phyloP scores from a whole-genome alignment of 2,113 vertebrate genomes.

The Leiothrix lutea region DNA sequence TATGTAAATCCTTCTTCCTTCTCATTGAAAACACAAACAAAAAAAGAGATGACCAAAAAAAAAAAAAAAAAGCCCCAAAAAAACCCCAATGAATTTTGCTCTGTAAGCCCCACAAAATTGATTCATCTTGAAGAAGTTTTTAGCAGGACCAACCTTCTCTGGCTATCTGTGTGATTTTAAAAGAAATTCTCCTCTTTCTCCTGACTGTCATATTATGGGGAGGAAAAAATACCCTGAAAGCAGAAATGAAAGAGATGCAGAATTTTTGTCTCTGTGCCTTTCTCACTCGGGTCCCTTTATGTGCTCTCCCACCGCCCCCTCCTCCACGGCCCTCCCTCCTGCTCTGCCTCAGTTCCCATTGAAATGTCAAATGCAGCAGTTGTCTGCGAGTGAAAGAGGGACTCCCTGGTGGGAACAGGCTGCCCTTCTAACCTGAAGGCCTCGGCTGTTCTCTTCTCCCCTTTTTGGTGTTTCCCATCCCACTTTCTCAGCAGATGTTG shows the following conservation, averaged over 20 bases:
- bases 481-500: constrained; percentile 70
- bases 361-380: constrained; percentile 80
- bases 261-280: constrained; percentile 51
- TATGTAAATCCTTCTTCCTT: constrained; percentile 53
- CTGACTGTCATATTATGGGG: constrained; percentile 28
- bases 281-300: not conserved
- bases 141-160: not conserved
- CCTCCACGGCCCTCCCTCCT: not conserved
- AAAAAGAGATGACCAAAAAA: not conserved
- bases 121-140: not conserved
- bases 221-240: not conserved
- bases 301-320: not conserved
- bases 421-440: constrained; percentile 85
- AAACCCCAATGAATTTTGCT: not conserved
- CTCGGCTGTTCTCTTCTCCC: constrained; percentile 60
- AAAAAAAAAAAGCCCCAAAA: not conserved
- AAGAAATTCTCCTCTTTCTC: constrained; percentile 15
- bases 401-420: constrained; percentile 86
- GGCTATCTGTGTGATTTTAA: not conserved
- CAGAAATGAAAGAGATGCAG: constrained; percentile 61
- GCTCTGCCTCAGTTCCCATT: constrained; percentile 73
- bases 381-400: constrained; percentile 80
- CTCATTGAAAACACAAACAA: constrained; percentile 45
- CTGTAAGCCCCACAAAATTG: constrained; percentile 6
- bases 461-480: constrained; percentile 63